phyloP scores from a whole-genome alignment of 2,888 invertebrate species.

The Mimas tiliae region DNA sequence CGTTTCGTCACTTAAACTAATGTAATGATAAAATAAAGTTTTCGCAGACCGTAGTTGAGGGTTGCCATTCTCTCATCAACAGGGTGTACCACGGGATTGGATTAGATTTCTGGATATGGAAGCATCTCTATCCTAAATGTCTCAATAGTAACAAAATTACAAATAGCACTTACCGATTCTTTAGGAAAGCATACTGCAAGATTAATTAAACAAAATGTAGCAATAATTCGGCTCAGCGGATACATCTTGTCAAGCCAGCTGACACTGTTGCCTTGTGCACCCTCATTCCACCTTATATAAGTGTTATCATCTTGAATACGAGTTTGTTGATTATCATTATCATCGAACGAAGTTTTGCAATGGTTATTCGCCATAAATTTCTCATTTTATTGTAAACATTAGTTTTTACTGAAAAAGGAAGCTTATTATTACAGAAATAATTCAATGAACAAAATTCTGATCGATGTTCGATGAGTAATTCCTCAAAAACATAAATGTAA shows the following conservation, averaged over 20 bases:
- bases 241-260: constrained; percentile 5
- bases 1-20: no score
- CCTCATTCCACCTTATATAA: background rate
- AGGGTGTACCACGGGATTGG: no score
- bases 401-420: background rate
- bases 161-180: background rate
- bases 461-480: background rate
- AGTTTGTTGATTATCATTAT: background rate
- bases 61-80: no score
- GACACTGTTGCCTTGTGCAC: background rate
- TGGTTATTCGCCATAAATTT: background rate
- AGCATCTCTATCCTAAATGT: no score
- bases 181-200: background rate
- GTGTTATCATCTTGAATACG: constrained; percentile 1
- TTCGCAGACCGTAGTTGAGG: no score
- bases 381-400: background rate
- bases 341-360: background rate
- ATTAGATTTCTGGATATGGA: no score
- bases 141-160: no score
- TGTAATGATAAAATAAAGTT: no score
- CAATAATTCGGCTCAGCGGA: background rate
- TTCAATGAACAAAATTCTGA: background rate
- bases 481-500: no score
- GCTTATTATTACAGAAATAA: background rate
- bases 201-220: background rate